phyloP scores from a whole-genome alignment of 1,140 invertebrate species.

The Eurosta solidaginis region DNA sequence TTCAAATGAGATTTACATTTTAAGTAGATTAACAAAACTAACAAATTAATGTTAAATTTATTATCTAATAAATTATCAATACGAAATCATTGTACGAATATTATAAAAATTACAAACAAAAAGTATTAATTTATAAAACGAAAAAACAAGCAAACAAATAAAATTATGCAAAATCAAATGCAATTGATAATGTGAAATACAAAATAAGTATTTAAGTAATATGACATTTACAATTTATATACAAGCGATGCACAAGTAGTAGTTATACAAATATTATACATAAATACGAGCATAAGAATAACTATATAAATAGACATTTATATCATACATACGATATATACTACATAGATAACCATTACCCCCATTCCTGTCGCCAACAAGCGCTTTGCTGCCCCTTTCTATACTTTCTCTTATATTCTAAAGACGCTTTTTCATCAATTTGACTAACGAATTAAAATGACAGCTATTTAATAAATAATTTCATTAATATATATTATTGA shows the following conservation, averaged over 20 bases:
- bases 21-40: constrained; percentile 23
- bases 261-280: constrained; percentile 23
- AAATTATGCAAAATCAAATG: background rate
- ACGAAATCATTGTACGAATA: constrained; percentile 19
- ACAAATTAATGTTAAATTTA: constrained; percentile 25
- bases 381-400: background rate
- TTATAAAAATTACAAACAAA: background rate
- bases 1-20: constrained; percentile 20
- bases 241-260: constrained; percentile 19
- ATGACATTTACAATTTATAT: constrained; percentile 25
- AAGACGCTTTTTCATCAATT: no score
- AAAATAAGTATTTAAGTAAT: constrained; percentile 6
- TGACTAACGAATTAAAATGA: no score
- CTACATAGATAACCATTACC: background rate
- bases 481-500: no score
- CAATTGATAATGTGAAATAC: background rate
- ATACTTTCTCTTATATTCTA: no score
- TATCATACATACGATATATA: constrained; percentile 4
- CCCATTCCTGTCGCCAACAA: background rate
- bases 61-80: constrained; percentile 9
- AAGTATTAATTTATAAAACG: background rate
- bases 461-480: no score
- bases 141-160: background rate
- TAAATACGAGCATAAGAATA: no score
- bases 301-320: background rate